phyloP scores from a whole-genome alignment of 2,888 invertebrate genomes.

The Hylaea fasciaria region DNA sequence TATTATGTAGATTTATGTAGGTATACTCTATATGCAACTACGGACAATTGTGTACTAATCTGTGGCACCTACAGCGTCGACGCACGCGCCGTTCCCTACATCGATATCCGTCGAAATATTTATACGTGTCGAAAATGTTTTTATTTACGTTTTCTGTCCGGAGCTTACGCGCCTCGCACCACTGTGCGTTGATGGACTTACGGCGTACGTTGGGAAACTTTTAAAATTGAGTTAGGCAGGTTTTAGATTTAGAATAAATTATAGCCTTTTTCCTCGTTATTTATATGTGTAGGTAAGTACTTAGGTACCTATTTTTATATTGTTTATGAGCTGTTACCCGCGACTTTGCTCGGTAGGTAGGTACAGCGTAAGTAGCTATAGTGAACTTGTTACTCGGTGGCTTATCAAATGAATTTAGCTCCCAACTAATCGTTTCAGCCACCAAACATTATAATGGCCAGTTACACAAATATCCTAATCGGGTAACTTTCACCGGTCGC shows the following conservation, averaged over 20 bases:
- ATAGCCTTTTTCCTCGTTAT: background rate
- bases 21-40: constrained; percentile 16
- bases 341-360: too few species aligned
- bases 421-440: background rate
- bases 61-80: constrained; percentile 56
- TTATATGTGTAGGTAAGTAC: too few species aligned
- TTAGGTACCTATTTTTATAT: constrained; percentile 1
- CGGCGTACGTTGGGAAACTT: background rate
- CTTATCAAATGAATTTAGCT: too few species aligned
- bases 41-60: constrained; percentile 5
- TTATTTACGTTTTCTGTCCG: constrained; percentile 66
- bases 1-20: too few species aligned
- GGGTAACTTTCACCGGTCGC: constrained; percentile 18
- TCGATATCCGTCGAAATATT: constrained; percentile 73
- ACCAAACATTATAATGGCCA: constrained; percentile 9
- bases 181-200: constrained; percentile 32
- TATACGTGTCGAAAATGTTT: constrained; percentile 59
- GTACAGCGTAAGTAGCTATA: too few species aligned
- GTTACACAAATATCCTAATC: constrained; percentile 15
- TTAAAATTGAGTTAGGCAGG: background rate
- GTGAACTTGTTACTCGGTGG: too few species aligned
- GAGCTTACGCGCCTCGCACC: constrained; percentile 23
- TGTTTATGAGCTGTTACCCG: background rate
- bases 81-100: constrained; percentile 70
- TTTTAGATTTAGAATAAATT: constrained; percentile 2